These are phyloP conservation scores for Tragelaphus buxtoni DNA, from an alignment of 2,113 vertebrate species.

Conservation along the genomic window DNA sequence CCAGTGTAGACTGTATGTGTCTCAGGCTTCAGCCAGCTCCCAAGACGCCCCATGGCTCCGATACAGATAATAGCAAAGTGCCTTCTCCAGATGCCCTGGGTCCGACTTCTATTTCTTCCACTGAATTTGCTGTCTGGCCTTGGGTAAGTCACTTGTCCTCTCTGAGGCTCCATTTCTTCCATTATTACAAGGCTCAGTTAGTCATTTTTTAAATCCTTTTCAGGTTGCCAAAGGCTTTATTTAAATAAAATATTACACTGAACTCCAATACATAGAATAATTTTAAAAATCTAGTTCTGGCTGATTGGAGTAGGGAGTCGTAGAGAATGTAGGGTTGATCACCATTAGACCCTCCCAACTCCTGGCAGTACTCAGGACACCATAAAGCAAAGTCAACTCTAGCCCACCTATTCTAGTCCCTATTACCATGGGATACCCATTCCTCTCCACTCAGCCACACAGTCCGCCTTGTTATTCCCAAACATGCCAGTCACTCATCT, in stretches of 20 bases:
- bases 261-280: neutral
- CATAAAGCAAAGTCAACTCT: neutral
- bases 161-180: neutral
- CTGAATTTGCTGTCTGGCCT: neutral
- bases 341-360: neutral
- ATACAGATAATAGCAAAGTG: neutral
- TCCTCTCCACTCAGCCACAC: too few species aligned
- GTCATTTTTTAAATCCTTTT: neutral
- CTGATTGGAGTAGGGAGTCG: neutral
- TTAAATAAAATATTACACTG: neutral
- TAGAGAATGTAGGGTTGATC: neutral
- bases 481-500: rapidly evolving
- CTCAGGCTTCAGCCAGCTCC: neutral
- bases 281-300: neutral
- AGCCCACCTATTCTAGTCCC: neutral
- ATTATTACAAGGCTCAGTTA: neutral
- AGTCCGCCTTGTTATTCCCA: neutral
- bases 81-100: neutral
- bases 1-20: neutral
- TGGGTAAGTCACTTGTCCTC: neutral
- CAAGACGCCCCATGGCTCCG: neutral
- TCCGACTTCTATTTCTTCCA: neutral
- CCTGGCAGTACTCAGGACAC: neutral
- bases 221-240: neutral
- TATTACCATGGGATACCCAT: too few species aligned